A percentile compares a stretch with the other conserved stretches of the same genome.
phyloP scores from a whole-genome alignment of 35 echinoderm and acorn worm genomes.

The Stichopus chloronotus region DNA sequence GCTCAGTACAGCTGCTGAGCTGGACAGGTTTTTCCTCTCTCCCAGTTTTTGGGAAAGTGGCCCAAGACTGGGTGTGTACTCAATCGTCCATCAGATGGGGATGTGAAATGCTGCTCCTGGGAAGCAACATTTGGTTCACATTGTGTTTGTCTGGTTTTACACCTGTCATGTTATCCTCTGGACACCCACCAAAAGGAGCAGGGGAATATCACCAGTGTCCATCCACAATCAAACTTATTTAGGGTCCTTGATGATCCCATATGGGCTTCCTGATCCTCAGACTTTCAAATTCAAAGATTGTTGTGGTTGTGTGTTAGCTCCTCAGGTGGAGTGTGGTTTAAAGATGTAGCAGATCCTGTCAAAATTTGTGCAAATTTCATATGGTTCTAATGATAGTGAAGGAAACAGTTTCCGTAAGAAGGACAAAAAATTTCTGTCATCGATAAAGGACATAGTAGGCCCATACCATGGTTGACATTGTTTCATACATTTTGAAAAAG shows the following conservation, averaged over 20 bases:
- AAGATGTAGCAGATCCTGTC: no score
- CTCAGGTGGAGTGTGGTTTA: no score
- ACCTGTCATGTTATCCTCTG: background rate
- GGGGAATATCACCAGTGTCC: background rate
- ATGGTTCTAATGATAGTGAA: no score
- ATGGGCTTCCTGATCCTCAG: background rate
- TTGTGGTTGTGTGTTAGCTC: no score
- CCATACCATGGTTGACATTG: no score
- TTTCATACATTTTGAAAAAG: no score
- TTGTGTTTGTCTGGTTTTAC: background rate
- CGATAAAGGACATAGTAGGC: no score
- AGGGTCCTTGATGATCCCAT: background rate
- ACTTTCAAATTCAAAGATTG: no score
- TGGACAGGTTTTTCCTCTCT: background rate
- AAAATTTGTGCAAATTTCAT: no score
- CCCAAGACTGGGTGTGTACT: background rate
- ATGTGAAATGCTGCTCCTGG: background rate
- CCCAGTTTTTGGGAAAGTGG: background rate
- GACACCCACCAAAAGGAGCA: background rate
- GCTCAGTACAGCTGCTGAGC: background rate
- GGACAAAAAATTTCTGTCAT: no score
- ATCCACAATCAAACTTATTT: background rate
- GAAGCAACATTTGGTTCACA: background rate
- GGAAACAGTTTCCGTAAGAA: no score
- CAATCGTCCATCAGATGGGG: background rate